These are phyloP conservation scores for Nannobrachium achirus DNA, from an alignment of 2,113 vertebrate genomes.

Conservation along the genomic window DNA sequence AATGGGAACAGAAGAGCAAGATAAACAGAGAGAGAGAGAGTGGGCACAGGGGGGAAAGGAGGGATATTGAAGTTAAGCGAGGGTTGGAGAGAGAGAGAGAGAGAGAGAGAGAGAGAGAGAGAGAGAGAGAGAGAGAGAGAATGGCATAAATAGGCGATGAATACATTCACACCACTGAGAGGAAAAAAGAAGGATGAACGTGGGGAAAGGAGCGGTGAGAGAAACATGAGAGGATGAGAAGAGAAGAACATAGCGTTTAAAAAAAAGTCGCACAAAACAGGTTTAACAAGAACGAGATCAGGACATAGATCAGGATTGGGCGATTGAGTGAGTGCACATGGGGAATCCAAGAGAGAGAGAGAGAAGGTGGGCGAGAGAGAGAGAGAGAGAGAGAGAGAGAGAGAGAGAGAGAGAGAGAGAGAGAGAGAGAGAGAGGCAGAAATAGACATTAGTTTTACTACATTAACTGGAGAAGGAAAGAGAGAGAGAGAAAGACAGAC, in stretches of 20 bases:
- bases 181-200: conserved; percentile 4
- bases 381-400: neutral
- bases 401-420: neutral
- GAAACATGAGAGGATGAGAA: conserved; percentile 11
- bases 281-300: conserved; percentile 8
- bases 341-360: neutral
- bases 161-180: neutral
- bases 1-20: conserved; percentile 16
- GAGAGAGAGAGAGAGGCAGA: neutral
- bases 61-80: conserved; percentile 25
- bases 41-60: conserved; percentile 24
- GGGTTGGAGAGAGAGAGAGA: neutral
- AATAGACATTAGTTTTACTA: neutral
- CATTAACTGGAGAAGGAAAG: neutral
- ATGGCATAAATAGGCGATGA: too few relatives aligned
- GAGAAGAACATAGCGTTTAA: neutral
- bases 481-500: neutral
- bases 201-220: conserved; percentile 1
- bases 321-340: conserved; percentile 14
- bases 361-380: neutral
- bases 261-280: too few relatives aligned
- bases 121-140: neutral
- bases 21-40: conserved; percentile 42
- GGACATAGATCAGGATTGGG: conserved; percentile 9
- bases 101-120: neutral